Evolutionary conservation across 2,797 vertebrate genomes (phyloP).

Genomic region (Hephaestus fuliginosus): DNA sequence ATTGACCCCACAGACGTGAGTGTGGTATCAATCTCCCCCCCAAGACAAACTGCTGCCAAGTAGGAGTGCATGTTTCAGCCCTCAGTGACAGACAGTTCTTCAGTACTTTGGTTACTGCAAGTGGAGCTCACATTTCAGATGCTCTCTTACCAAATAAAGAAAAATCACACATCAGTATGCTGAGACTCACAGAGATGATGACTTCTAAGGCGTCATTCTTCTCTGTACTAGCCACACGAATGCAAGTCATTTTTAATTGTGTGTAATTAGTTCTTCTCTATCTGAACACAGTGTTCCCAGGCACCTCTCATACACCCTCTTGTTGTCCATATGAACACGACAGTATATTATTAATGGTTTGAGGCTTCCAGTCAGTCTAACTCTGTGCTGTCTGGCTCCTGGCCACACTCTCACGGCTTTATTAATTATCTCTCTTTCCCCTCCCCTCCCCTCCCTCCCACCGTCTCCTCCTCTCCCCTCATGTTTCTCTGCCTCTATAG

Average conservation of each 20-base stretch:
- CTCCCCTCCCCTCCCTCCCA: constrained; percentile 13
- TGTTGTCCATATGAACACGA: constrained; percentile 33
- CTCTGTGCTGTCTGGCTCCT: constrained; percentile 45
- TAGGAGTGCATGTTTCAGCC: constrained; percentile 25
- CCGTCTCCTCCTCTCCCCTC: constrained; percentile 13
- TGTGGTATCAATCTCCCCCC: no score
- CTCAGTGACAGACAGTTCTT: constrained; percentile 35
- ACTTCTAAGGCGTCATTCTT: background rate
- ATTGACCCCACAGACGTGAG: no score
- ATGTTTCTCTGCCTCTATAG: constrained; percentile 36
- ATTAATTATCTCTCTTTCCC: constrained; percentile 37
- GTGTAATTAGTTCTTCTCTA: constrained; percentile 7
- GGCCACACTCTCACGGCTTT: constrained; percentile 45
- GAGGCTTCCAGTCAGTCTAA: constrained; percentile 39
- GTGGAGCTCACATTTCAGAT: background rate
- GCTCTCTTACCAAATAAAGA: background rate
- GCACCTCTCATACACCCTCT: background rate
- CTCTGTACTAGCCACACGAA: background rate
- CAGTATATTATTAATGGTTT: constrained; percentile 35
- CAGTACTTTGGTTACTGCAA: background rate
- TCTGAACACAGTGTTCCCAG: constrained; percentile 1
- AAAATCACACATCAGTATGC: background rate
- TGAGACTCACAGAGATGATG: background rate
- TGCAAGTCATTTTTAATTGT: background rate
- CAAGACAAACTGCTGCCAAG: constrained; percentile 12